Conservation (phyloP, 2,113 vertebrate species). For the Pavo muticus region DNA sequence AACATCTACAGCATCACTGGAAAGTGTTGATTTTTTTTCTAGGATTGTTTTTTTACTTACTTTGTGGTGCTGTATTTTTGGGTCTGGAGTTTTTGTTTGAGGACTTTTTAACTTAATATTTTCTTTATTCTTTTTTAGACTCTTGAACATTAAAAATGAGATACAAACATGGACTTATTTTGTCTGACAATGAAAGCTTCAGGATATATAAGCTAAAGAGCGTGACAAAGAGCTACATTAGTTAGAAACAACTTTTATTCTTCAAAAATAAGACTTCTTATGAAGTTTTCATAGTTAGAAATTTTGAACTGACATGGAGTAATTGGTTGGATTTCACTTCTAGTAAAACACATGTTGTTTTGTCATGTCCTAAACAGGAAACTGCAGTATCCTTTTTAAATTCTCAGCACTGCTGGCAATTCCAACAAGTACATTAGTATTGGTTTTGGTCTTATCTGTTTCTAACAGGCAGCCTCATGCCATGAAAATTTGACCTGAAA, state of each 20-base stretch:
- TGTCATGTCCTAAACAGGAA: constrained; percentile 77
- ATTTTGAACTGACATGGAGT: constrained; percentile 45
- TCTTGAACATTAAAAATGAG: not conserved
- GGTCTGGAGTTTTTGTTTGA: not conserved
- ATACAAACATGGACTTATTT: not conserved
- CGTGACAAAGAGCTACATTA: not conserved
- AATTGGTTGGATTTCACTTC: constrained; percentile 67
- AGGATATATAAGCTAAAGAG: not conserved
- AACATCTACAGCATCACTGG: not conserved
- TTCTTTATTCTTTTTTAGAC: not conserved
- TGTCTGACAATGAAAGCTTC: not conserved
- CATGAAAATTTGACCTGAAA: constrained; percentile 85
- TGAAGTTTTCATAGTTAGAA: constrained; percentile 59
- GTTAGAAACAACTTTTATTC: not conserved
- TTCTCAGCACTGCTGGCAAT: constrained; percentile 76
- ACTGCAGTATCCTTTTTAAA: constrained; percentile 76
- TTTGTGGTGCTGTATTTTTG: not conserved
- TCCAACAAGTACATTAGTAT: constrained; percentile 76
- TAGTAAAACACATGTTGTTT: constrained; percentile 69
- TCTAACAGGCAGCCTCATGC: constrained; percentile 81
- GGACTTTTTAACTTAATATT: not conserved
- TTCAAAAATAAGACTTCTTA: constrained; percentile 36
- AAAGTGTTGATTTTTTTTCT: not conserved
- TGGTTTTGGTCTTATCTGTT: constrained; percentile 83
- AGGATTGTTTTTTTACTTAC: not conserved